Base-by-base conservation (phyloP, 2,888 invertebrate species). In the Torymus tubicola region DNA sequence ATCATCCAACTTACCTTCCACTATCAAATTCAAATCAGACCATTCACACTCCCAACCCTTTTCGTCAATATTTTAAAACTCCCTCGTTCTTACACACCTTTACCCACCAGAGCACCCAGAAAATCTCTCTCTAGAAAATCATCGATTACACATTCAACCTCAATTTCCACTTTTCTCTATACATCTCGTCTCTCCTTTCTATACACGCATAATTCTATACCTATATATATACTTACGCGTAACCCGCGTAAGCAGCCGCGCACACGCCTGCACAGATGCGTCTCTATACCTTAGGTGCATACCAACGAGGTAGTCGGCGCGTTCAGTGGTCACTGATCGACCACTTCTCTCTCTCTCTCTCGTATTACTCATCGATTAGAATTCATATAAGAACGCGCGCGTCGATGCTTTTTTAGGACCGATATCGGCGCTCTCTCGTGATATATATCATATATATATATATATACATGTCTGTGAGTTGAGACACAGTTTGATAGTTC, bases 381-480 rank as follows among this genome's bases (percentile, higher is more conserved):
- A 85, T 85, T 84, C 84, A 85, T 83, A 83, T n/a, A n/a, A 82
- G 80, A 82, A 83, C 80, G 79, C 82, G 81, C 76, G 73, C 78
- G n/a, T n/a, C 81, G 81, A 75, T 83, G 80, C 85, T 83, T 84
- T 84, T 84, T 84, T 81, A 84, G 84, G 82, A 78, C 80, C 82
- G 80, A 80, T 79, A 72, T 79, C 74, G 80, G 81, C 75, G 71
- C 80, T 14, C 14, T 50, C 58, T 3, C 16, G 21, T 52, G 52
- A 31, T 53, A 18, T 31, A 18, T 67, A 16, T 53, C 57, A 24
- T 18, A 8, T 24, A 24, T 31, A 55, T 64, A 24, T 24, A 24
- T 24, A 24, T 24, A 31, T 2, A 31, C 31, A 3, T 2, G 31
- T 8, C 4, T 2, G 4, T 31, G 31, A 31, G 31, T 5, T n/a